A percentile compares a stretch with the other conserved stretches of the same genome.
These are phyloP conservation scores for Megalops atlanticus DNA, from an alignment of 2,113 vertebrate species.

Conservation along the genomic window DNA sequence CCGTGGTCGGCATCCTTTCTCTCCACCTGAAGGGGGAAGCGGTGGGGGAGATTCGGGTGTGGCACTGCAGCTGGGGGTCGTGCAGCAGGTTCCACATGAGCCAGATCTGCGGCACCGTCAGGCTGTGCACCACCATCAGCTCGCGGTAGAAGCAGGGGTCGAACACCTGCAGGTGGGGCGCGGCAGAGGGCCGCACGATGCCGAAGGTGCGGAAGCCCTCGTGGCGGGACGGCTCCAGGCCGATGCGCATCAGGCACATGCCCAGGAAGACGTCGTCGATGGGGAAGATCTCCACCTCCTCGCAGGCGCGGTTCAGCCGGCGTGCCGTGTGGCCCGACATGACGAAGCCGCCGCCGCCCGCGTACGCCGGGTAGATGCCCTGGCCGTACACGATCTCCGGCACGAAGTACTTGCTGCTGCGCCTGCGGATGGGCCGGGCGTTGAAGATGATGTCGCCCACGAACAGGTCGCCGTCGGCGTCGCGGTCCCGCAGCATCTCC, in stretches of 20 bases:
- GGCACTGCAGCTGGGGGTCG: constrained; percentile 78
- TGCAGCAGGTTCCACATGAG: constrained; percentile 96
- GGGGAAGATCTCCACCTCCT: constrained; percentile 92
- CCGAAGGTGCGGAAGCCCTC: constrained; percentile 95
- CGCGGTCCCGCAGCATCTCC: constrained; percentile 76
- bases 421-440: constrained; percentile 84
- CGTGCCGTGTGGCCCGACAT: constrained; percentile 82
- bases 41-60: constrained; percentile 55
- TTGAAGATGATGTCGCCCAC: constrained; percentile 91
- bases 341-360: constrained; percentile 90
- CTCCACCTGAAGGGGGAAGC: constrained; percentile 72
- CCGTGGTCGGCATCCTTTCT: background rate
- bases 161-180: constrained; percentile 88
- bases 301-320: constrained; percentile 80
- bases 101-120: constrained; percentile 93
- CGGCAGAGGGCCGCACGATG: constrained; percentile 85
- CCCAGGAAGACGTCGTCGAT: constrained; percentile 96
- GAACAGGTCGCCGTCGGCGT: constrained; percentile 77
- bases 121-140: constrained; percentile 93
- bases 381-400: constrained; percentile 87
- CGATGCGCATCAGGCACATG: constrained; percentile 91
- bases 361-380: constrained; percentile 83
- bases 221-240: constrained; percentile 79
- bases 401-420: constrained; percentile 88
- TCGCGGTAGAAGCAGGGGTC: constrained; percentile 95